Evolutionary conservation across 1,140 invertebrate genomes (phyloP).

Genomic region (Drosophila prosaltans): DNA sequence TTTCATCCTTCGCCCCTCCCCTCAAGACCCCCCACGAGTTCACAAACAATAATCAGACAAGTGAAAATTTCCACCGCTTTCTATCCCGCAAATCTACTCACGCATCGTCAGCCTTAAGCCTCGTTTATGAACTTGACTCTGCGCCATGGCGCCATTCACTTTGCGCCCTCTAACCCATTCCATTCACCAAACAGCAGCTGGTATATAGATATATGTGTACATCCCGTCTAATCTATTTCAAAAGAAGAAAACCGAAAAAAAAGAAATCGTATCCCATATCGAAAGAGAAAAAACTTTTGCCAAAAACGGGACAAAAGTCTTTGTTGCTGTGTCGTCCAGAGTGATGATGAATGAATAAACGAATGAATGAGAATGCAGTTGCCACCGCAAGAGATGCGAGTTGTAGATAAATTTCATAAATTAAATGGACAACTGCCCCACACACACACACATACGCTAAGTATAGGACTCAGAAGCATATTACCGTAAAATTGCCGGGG

Average conservation of each 20-base stretch:
- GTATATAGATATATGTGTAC: neutral
- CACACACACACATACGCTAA: neutral
- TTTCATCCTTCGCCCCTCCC: too few relatives aligned
- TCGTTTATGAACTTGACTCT: constrained; percentile 49
- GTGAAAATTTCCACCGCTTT: neutral
- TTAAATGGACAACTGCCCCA: constrained; percentile 71
- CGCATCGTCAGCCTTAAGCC: constrained; percentile 32
- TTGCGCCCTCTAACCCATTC: neutral
- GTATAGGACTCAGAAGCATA: constrained; percentile 50
- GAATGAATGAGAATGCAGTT: constrained; percentile 64
- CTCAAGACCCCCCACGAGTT: neutral
- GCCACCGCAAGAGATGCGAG: constrained; percentile 49
- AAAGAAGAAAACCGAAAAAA: constrained; percentile 27
- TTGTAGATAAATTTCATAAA: constrained; percentile 81
- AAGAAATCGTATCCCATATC: constrained; percentile 7
- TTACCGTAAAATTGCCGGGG: constrained; percentile 78
- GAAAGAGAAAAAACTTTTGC: constrained; percentile 45
- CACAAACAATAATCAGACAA: constrained; percentile 28
- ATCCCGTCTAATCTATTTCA: constrained; percentile 66
- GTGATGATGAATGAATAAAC: constrained; percentile 3
- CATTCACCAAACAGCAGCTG: neutral
- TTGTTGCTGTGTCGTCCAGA: neutral
- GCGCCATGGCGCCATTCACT: neutral
- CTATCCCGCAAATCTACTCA: constrained; percentile 35
- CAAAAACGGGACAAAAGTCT: constrained; percentile 42